Base-by-base conservation (phyloP, 2,888 invertebrate genomes). In the Drosophila rubida region DNA sequence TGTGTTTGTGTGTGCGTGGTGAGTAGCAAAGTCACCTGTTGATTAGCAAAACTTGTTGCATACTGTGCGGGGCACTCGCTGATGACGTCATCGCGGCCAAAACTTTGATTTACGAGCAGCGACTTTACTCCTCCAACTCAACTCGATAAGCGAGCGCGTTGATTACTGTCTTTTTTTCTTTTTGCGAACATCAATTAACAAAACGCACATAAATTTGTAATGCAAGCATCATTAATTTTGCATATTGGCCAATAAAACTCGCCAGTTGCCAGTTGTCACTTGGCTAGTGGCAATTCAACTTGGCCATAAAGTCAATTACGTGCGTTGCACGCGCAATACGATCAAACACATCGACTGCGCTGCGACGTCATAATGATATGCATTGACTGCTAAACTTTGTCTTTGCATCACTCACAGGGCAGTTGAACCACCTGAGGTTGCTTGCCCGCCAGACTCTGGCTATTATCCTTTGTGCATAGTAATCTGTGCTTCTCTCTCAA, bases 41-140 rank as follows among this genome's bases (percentile, higher is more conserved):
- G 87, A 80, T 75, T 69, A 68, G 51, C 46, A 41, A 62, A 66
- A 83, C 83, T 83, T 83, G 86, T 86, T 83, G 83, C 83, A 82
- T 83, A 80, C 77, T 71, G 45, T 41, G 5, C 4, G 50, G 69
- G 59, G 58, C 55, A 6, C 23, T 23, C 39, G 51, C 35, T 37
- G 35, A 59, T 85, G 78, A 75, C 69, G 66, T 79, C 74, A 75
- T 25, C 9, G 32, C 22, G 14, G 19, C 11, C n/a, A 27, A 50
- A 39, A 25, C 46, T 50, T 60, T 75, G 75, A 76, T 75, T 75
- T 76, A 75, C 53, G 50, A 61, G 25, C 50, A 14, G 32, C 4
- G 30, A 2, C 35, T 13, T 37, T 32, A 25, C 16, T 32, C n/a
- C 16, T 32, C n/a, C n/a, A 32, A 32, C 32, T 32, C 30, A n/a